phyloP scores from a whole-genome alignment of 2,888 invertebrate species.

The Drosophila lutescens region DNA sequence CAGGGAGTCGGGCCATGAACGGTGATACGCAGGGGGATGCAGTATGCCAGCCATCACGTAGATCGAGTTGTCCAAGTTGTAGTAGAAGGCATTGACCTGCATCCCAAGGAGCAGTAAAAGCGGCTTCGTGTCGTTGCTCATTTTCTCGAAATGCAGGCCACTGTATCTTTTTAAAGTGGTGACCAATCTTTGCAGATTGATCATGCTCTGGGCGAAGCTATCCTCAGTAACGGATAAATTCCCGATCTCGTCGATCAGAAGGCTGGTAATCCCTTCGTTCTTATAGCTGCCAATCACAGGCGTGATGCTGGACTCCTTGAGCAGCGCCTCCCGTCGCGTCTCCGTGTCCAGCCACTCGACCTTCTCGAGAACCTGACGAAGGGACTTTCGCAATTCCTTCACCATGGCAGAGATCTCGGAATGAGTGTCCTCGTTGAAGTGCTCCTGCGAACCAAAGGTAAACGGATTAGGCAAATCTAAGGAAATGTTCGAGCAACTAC shows the following conservation, averaged over 20 bases:
- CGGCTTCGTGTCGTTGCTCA: constrained; percentile 65
- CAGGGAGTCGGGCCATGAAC: constrained; percentile 75
- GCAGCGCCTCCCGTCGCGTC: constrained; percentile 74
- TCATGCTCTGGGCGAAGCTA: constrained; percentile 64
- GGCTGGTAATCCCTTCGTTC: constrained; percentile 56
- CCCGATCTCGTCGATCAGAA: constrained; percentile 64
- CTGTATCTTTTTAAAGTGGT: constrained; percentile 65
- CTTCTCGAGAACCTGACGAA: constrained; percentile 59
- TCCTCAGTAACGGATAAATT: constrained; percentile 60
- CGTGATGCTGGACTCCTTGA: constrained; percentile 69
- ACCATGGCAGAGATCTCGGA: constrained; percentile 68
- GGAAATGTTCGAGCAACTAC: too few species aligned
- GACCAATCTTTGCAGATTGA: constrained; percentile 66
- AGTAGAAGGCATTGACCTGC: constrained; percentile 82
- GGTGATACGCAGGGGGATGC: constrained; percentile 78
- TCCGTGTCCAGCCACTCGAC: constrained; percentile 80
- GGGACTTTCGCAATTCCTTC: constrained; percentile 70
- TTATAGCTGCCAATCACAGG: constrained; percentile 68
- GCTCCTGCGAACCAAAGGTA: constrained; percentile 48
- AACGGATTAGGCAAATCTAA: background rate
- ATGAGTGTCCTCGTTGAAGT: constrained; percentile 65
- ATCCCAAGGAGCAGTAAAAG: constrained; percentile 70
- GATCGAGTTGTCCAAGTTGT: constrained; percentile 80
- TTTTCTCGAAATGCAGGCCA: constrained; percentile 54
- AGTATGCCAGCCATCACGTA: constrained; percentile 81